These are phyloP conservation scores for Aphidius ervi DNA, from an alignment of 1,140 invertebrate species.

Conservation along the genomic window DNA sequence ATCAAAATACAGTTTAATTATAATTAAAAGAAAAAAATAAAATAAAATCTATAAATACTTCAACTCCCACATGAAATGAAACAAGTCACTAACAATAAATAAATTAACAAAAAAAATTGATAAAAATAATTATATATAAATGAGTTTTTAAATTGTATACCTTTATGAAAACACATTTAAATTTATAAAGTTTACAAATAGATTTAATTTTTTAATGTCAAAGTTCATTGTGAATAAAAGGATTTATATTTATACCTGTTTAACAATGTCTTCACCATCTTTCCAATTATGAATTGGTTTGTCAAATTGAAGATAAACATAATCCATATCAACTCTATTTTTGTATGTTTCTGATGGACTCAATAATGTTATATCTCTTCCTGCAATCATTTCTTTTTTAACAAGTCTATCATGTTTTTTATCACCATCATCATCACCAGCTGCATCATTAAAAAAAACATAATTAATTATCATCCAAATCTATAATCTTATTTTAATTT, in stretches of 20 bases:
- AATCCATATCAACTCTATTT: constrained; percentile 64
- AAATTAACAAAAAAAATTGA: neutral
- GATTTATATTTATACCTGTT: constrained; percentile 21
- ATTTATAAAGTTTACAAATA: too few species aligned
- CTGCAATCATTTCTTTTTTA: constrained; percentile 49
- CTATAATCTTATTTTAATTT: constrained; percentile 8
- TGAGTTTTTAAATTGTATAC: neutral
- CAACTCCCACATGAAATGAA: neutral
- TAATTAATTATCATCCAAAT: neutral
- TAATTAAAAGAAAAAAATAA: too few species aligned
- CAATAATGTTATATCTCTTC: constrained; percentile 12
- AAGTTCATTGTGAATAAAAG: too few species aligned
- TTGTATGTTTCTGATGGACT: constrained; percentile 44
- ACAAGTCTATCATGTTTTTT: constrained; percentile 21
- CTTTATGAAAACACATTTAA: neutral
- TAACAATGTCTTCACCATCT: constrained; percentile 41
- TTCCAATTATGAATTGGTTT: constrained; percentile 45
- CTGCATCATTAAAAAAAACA: neutral
- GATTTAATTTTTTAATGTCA: too few species aligned
- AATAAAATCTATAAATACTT: too few species aligned
- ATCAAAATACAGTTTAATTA: too few species aligned
- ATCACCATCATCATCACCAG: constrained; percentile 21
- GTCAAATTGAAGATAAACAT: constrained; percentile 66
- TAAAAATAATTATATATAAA: neutral
- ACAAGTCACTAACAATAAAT: neutral